Evolutionary conservation across 1,140 invertebrate genomes (phyloP).

Genomic region (Drosophila mojavensis): DNA sequence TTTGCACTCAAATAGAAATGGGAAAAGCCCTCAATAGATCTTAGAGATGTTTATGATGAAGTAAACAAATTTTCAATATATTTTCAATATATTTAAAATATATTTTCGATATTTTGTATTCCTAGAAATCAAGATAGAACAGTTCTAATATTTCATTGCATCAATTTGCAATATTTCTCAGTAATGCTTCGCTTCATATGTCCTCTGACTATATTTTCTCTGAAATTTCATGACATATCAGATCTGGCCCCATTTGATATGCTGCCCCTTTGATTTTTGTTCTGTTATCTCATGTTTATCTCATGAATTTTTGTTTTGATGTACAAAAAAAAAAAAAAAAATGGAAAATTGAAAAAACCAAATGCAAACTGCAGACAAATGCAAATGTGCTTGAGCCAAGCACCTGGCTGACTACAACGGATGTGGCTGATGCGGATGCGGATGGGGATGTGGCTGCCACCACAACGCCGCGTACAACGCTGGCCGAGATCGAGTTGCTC

Average conservation of each 20-base stretch:
- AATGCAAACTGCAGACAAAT: conserved; percentile 32
- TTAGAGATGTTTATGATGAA: too few species aligned
- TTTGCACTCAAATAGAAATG: conserved; percentile 6
- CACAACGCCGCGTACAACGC: conserved; percentile 32
- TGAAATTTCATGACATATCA: not conserved
- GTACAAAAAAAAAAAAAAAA: conserved; percentile 2
- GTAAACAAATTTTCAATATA: too few species aligned
- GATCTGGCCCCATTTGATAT: not conserved
- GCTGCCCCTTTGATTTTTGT: not conserved
- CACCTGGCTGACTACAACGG: conserved; percentile 33
- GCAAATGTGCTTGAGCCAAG: conserved; percentile 27
- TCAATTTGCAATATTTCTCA: too few species aligned
- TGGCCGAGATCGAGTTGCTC: conserved; percentile 44
- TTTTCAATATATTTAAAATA: too few species aligned
- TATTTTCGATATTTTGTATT: too few species aligned
- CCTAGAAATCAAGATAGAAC: too few species aligned
- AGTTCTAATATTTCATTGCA: too few species aligned
- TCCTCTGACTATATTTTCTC: not conserved
- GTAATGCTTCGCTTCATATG: too few species aligned
- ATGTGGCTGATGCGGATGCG: conserved; percentile 28
- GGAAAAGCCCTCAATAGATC: too few species aligned
- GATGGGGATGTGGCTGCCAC: conserved; percentile 22
- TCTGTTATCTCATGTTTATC: conserved; percentile 7
- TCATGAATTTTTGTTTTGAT: conserved; percentile 7
- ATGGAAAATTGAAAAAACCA: not conserved